These are phyloP conservation scores for Oceanites oceanicus DNA, from an alignment of 2,113 vertebrate genomes.

Conservation along the genomic window DNA sequence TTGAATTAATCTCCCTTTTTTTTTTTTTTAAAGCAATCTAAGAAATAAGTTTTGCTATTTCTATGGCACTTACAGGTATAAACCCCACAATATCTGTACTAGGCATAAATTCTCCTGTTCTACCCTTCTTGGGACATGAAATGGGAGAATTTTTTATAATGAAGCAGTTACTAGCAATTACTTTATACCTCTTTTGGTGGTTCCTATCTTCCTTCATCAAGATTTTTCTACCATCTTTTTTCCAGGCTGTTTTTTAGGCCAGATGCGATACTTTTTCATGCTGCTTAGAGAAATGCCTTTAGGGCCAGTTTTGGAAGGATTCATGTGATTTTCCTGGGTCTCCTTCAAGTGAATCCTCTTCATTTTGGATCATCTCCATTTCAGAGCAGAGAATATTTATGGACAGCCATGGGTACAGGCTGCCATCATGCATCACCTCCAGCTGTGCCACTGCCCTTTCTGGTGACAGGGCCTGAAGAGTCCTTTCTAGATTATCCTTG, in stretches of 20 bases:
- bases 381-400: background rate
- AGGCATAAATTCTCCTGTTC: background rate
- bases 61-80: background rate
- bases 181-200: background rate
- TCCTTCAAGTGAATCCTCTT: background rate
- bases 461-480: background rate
- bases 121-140: background rate
- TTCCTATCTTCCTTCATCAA: background rate
- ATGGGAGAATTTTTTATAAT: background rate
- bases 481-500: background rate
- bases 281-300: background rate
- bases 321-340: background rate
- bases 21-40: background rate
- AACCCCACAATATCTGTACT: background rate
- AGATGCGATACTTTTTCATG: background rate
- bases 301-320: background rate
- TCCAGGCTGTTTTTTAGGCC: background rate
- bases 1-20: background rate
- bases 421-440: rapidly evolving
- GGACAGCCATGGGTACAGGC: background rate
- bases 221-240: background rate
- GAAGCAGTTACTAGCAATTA: background rate
- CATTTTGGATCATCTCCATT: background rate
- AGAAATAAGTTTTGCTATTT: background rate
- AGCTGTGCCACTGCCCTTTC: background rate